Percentiles rank a stretch among this genome's conserved stretches.
These are phyloP conservation scores for Isotomurus palustris DNA, from an alignment of 2,888 invertebrate genomes.

Conservation along the genomic window DNA sequence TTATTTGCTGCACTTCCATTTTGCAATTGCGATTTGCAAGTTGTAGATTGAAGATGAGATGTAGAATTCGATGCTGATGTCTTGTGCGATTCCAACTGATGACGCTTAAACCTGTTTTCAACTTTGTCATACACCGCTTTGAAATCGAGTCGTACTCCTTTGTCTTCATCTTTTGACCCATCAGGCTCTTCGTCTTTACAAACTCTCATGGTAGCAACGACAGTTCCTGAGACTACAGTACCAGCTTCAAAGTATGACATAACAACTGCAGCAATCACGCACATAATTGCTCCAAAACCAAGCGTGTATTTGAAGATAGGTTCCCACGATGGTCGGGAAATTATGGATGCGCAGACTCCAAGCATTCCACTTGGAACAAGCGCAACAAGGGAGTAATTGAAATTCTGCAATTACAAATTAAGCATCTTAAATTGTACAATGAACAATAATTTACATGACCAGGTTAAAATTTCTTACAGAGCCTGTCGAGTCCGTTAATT, in stretches of 20 bases:
- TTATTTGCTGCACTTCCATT: background rate
- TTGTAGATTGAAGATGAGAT: background rate
- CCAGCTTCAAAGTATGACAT: constrained; percentile 44
- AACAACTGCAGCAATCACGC: constrained; percentile 64
- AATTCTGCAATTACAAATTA: constrained; percentile 36
- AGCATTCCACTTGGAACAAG: constrained; percentile 62
- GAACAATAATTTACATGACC: background rate
- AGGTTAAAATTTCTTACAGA: constrained; percentile 29
- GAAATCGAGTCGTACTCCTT: constrained; percentile 43
- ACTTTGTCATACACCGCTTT: constrained; percentile 46
- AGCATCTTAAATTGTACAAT: background rate
- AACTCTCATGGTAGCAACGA: constrained; percentile 45
- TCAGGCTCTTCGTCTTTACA: constrained; percentile 33
- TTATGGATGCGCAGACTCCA: constrained; percentile 62
- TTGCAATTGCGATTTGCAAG: background rate
- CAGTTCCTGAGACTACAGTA: constrained; percentile 40
- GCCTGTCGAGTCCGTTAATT: constrained; percentile 48
- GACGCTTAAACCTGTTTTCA: constrained; percentile 44
- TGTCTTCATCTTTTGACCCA: constrained; percentile 33
- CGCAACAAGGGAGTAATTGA: constrained; percentile 67
- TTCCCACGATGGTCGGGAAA: constrained; percentile 75
- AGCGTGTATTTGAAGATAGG: constrained; percentile 62
- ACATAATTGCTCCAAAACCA: constrained; percentile 58
- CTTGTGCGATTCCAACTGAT: constrained; percentile 22
- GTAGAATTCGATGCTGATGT: background rate